A percentile compares a stretch with the other conserved stretches of the same genome.
These are phyloP conservation scores for Atherinosoma microstoma DNA, from an alignment of 2,797 vertebrate genomes.

Conservation along the genomic window DNA sequence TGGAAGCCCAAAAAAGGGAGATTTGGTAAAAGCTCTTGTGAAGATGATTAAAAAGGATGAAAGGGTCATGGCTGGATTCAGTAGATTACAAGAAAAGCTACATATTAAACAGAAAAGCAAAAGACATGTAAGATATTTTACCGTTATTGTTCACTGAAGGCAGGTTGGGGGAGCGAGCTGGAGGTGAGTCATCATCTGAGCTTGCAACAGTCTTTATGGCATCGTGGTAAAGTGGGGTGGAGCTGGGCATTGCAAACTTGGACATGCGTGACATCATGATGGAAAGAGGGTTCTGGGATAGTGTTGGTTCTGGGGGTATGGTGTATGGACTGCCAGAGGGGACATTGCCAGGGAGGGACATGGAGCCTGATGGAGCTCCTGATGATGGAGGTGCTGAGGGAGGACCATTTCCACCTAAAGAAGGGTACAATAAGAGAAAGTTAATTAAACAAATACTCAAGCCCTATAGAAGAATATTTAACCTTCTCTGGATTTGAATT, in stretches of 20 bases:
- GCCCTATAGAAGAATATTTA: not conserved
- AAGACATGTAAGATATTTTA: slow-evolving; percentile 65
- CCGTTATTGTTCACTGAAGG: slow-evolving; percentile 96
- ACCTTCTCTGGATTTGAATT: not conserved
- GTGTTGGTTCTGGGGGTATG: slow-evolving; percentile 96
- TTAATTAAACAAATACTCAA: slow-evolving; percentile 9
- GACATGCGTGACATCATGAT: slow-evolving; percentile 99
- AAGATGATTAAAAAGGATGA: not conserved
- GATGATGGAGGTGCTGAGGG: slow-evolving; percentile 89
- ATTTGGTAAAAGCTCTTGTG: not conserved
- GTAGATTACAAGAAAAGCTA: slow-evolving; percentile 2
- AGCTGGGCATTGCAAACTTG: slow-evolving; percentile 99
- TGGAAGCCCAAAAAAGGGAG: slow-evolving; percentile 59
- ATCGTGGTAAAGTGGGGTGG: slow-evolving; percentile 98
- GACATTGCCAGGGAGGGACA: slow-evolving; percentile 93
- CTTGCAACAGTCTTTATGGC: slow-evolving; percentile 99
- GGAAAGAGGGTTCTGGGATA: slow-evolving; percentile 98
- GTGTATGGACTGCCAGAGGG: slow-evolving; percentile 95
- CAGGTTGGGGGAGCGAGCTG: slow-evolving; percentile 96
- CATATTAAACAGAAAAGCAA: slow-evolving; percentile 5
- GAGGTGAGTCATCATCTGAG: slow-evolving; percentile 98
- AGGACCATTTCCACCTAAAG: slow-evolving; percentile 92
- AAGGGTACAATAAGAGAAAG: slow-evolving; percentile 10
- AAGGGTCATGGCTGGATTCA: not conserved
- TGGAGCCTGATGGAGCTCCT: slow-evolving; percentile 86